Conservation (phyloP, 37 sponge, comb jelly and placozoan species). For the Cladorhizidae sp. region DNA sequence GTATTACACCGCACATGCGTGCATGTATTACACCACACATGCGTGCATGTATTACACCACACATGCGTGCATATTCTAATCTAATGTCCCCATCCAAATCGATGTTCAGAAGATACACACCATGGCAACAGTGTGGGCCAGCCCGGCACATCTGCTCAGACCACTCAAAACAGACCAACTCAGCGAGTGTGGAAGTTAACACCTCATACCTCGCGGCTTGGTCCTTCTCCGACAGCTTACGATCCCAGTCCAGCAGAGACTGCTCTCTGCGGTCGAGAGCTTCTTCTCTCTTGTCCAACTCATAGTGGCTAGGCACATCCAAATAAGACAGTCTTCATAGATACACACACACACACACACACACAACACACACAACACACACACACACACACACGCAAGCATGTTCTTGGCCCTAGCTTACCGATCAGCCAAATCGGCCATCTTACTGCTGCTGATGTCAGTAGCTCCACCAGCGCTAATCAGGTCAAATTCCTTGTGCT, state of each 20-base stretch:
- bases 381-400: background rate
- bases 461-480: background rate
- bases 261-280: background rate
- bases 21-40: too few species aligned
- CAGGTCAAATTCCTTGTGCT: constrained; percentile 16
- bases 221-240: background rate
- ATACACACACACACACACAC: background rate
- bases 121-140: too few species aligned
- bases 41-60: too few species aligned
- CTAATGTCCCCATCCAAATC: too few species aligned
- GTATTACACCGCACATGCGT: too few species aligned
- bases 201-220: too few species aligned
- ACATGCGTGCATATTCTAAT: too few species aligned
- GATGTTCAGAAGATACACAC: too few species aligned
- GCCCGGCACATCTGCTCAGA: too few species aligned
- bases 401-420: background rate
- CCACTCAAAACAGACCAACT: too few species aligned
- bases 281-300: background rate
- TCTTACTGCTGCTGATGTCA: constrained; percentile 14
- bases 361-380: background rate
- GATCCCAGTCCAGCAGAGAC: background rate
- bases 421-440: constrained; percentile 14
- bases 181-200: too few species aligned
- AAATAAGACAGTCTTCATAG: background rate
- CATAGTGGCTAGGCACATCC: background rate